These are phyloP conservation scores for Dione juno DNA, from an alignment of 2,888 invertebrate genomes.

Conservation along the genomic window DNA sequence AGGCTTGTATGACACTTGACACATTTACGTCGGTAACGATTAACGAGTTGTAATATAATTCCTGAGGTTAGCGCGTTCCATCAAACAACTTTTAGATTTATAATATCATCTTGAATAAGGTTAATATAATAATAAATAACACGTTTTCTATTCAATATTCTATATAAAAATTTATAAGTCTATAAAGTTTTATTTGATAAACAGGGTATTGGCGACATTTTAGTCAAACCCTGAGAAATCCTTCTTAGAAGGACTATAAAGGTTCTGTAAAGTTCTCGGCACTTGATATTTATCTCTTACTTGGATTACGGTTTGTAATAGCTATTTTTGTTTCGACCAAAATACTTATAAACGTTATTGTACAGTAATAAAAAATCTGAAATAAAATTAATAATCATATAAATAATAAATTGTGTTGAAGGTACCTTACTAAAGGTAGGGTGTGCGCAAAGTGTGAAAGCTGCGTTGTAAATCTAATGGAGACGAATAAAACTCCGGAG, in stretches of 20 bases:
- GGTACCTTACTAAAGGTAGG: neutral
- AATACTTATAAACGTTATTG: neutral
- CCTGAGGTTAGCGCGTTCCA: too few relatives aligned
- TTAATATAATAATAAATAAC: too few relatives aligned
- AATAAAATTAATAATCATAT: neutral
- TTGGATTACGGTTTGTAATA: conserved; percentile 4
- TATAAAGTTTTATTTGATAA: conserved; percentile 10
- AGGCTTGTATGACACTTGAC: too few relatives aligned
- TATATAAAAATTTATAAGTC: conserved; percentile 6
- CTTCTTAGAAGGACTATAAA: conserved; percentile 13
- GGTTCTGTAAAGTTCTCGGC: conserved; percentile 11
- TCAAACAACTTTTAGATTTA: too few relatives aligned
- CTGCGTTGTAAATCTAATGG: neutral
- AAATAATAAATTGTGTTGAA: neutral
- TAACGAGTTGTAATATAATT: too few relatives aligned
- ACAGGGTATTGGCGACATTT: conserved; percentile 5
- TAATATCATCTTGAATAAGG: too few relatives aligned
- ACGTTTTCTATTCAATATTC: neutral
- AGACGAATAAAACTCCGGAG: neutral
- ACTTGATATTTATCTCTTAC: conserved; percentile 8
- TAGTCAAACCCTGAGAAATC: conserved; percentile 4
- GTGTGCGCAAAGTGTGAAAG: neutral
- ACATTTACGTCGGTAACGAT: neutral
- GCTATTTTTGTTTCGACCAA: neutral
- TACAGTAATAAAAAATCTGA: neutral